A percentile compares a stretch with the other conserved stretches of the same genome.
Conservation (phyloP, 2,797 vertebrate species). For the Rhodeus uyekii region DNA sequence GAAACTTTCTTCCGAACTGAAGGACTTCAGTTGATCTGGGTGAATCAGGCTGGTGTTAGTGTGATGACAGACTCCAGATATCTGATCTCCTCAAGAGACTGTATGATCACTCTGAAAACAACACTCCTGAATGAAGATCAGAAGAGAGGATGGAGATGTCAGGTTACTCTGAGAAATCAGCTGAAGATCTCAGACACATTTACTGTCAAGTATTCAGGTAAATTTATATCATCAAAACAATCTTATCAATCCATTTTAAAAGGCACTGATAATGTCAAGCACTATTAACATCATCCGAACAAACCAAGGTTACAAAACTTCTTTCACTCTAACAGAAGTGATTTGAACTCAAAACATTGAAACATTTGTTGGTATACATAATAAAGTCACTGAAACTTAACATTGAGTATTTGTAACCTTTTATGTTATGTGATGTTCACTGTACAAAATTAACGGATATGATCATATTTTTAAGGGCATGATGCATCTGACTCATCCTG, state of each 20-base stretch:
- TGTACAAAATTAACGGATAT: background rate
- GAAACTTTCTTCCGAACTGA: background rate
- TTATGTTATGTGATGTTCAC: background rate
- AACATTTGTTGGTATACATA: background rate
- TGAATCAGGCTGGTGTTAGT: slow-evolving; percentile 9
- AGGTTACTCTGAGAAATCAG: background rate
- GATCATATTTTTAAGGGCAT: background rate
- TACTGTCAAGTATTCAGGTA: background rate
- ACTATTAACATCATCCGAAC: background rate
- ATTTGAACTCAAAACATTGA: background rate
- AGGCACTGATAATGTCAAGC: background rate
- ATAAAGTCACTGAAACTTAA: background rate
- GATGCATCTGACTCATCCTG: background rate
- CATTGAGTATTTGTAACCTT: background rate
- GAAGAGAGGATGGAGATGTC: slow-evolving; percentile 15
- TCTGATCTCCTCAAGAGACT: background rate
- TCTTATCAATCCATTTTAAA: background rate
- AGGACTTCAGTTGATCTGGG: background rate
- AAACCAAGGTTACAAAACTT: no score
- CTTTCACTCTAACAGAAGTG: background rate
- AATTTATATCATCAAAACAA: no score
- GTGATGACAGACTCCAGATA: slow-evolving; percentile 5
- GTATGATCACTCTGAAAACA: background rate
- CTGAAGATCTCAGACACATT: background rate
- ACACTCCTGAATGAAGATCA: slow-evolving; percentile 27